Evolutionary conservation across 2,797 vertebrate genomes (phyloP).

Genomic region (Helostoma temminkii): DNA sequence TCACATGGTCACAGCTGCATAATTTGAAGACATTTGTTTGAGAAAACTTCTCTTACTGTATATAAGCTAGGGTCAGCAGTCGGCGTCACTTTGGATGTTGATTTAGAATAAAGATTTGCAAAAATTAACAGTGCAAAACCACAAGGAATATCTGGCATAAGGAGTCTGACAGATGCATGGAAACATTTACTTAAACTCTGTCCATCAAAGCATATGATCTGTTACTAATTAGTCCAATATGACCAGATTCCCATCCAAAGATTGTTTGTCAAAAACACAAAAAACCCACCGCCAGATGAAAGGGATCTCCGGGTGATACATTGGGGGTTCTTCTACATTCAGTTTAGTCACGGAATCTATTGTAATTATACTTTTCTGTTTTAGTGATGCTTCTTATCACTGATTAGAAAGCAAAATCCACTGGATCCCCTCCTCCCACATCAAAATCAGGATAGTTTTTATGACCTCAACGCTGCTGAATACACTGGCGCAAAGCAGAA

Average conservation of each 20-base stretch:
- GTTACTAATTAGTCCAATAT: constrained; percentile 81
- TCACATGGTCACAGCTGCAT: constrained; percentile 58
- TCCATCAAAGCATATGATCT: constrained; percentile 83
- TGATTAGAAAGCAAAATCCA: constrained; percentile 30
- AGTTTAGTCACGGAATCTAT: constrained; percentile 36
- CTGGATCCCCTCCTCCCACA: not conserved
- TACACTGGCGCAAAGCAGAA: no score
- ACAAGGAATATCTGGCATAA: constrained; percentile 72
- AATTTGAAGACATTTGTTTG: constrained; percentile 57
- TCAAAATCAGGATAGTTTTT: not conserved
- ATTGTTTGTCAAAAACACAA: constrained; percentile 62
- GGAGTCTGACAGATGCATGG: constrained; percentile 78
- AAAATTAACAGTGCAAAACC: constrained; percentile 73
- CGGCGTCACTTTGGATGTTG: constrained; percentile 68
- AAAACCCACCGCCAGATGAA: constrained; percentile 57
- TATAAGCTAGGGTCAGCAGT: constrained; percentile 73
- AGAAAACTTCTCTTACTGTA: constrained; percentile 55
- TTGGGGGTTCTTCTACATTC: constrained; percentile 61
- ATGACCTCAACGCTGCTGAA: not conserved
- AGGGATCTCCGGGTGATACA: constrained; percentile 63
- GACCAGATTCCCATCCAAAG: constrained; percentile 65
- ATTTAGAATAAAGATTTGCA: constrained; percentile 76
- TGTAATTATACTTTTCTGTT: constrained; percentile 41
- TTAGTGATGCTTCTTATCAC: constrained; percentile 36
- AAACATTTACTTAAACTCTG: constrained; percentile 83